Evolutionary conservation across 2,888 invertebrate genomes (phyloP).

Genomic region (Bellardia bayeri): DNA sequence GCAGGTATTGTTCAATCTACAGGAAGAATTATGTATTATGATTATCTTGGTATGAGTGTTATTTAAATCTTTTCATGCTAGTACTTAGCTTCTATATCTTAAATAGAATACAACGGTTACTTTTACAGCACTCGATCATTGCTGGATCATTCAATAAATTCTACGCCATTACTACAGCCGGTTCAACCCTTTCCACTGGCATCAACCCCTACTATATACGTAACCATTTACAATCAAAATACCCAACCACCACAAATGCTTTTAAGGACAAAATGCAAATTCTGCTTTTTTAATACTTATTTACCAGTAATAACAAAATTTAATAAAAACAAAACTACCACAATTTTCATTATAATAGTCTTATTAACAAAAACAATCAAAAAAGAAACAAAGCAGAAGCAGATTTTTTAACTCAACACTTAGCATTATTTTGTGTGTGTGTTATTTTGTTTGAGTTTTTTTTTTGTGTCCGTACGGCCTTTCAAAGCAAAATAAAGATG

Average conservation of each 20-base stretch:
- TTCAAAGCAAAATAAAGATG: conserved; percentile 3
- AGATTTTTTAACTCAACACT: conserved; percentile 28
- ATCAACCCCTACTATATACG: not conserved
- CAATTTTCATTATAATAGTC: conserved; percentile 2
- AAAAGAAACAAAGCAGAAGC: not conserved
- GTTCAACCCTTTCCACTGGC: too few relatives aligned
- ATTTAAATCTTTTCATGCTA: too few relatives aligned
- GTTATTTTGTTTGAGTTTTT: too few relatives aligned
- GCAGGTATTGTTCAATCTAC: too few relatives aligned
- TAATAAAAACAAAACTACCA: not conserved
- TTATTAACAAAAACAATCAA: not conserved
- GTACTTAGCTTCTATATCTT: too few relatives aligned
- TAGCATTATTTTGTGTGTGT: not conserved
- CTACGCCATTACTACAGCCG: too few relatives aligned
- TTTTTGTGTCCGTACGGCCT: not conserved
- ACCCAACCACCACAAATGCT: conserved; percentile 2
- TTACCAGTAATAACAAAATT: conserved; percentile 8
- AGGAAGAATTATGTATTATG: too few relatives aligned
- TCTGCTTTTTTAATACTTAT: not conserved
- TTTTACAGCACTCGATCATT: too few relatives aligned
- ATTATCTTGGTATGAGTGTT: too few relatives aligned
- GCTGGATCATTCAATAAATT: too few relatives aligned
- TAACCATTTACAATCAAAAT: not conserved
- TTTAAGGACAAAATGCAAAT: conserved; percentile 11
- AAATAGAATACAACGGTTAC: too few relatives aligned